These are phyloP conservation scores for Scopus umbretta DNA, from an alignment of 2,113 vertebrate genomes.

Conservation along the genomic window DNA sequence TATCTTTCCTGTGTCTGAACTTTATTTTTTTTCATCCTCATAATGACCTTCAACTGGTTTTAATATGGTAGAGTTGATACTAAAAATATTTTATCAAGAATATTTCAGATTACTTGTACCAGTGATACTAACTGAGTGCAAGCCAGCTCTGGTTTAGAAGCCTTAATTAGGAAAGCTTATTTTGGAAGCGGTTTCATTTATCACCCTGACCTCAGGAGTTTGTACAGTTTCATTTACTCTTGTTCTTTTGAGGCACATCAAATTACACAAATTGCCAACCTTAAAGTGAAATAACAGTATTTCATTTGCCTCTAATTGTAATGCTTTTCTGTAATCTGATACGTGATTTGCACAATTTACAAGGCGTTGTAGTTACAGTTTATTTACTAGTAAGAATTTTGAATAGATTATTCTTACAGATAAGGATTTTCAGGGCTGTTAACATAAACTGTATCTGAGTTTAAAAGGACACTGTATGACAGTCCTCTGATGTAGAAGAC, in stretches of 20 bases:
- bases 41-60: constrained; percentile 51
- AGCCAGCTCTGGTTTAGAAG: constrained; percentile 45
- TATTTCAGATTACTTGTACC: constrained; percentile 62
- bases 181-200: constrained; percentile 66
- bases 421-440: not conserved
- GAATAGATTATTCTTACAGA: not conserved
- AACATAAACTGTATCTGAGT: not conserved
- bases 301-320: not conserved
- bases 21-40: not conserved
- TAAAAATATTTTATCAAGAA: constrained; percentile 70
- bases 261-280: not conserved
- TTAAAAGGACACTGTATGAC: not conserved
- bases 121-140: constrained; percentile 50
- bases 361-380: not conserved
- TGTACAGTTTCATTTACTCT: not conserved
- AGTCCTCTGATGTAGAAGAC: not conserved
- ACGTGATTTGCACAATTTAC: not conserved
- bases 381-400: not conserved
- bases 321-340: not conserved
- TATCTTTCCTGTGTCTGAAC: not conserved
- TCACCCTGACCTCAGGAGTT: constrained; percentile 21
- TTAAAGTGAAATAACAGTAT: not conserved
- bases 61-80: not conserved
- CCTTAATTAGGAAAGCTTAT: constrained; percentile 62
- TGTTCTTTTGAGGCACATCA: not conserved